These are phyloP conservation scores for Phalera bucephala DNA, from an alignment of 2,888 invertebrate species.

Conservation along the genomic window DNA sequence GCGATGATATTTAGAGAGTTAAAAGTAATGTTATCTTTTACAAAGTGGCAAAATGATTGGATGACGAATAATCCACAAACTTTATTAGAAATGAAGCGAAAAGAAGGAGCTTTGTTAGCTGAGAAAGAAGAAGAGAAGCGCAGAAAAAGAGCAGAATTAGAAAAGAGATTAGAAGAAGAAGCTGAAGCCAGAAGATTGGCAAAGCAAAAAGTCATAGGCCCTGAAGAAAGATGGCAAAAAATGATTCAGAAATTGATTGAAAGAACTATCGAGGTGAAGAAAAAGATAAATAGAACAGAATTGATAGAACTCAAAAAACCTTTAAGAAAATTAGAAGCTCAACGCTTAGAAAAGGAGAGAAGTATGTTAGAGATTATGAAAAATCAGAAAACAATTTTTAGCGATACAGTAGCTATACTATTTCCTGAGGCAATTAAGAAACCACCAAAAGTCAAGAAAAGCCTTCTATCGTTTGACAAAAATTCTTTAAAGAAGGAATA, in stretches of 20 bases:
- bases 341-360: constrained; percentile 80
- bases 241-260: constrained; percentile 86
- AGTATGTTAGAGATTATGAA: constrained; percentile 82
- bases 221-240: constrained; percentile 83
- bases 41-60: constrained; percentile 85
- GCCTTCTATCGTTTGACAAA: constrained; percentile 69
- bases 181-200: constrained; percentile 72
- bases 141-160: constrained; percentile 61
- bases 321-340: constrained; percentile 81
- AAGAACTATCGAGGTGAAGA: constrained; percentile 84
- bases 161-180: constrained; percentile 73
- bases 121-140: constrained; percentile 71
- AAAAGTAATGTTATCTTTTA: constrained; percentile 74
- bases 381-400: constrained; percentile 84
- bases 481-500: constrained; percentile 58
- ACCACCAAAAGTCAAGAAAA: constrained; percentile 62
- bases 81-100: constrained; percentile 61
- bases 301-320: constrained; percentile 84
- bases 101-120: constrained; percentile 65
- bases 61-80: constrained; percentile 63
- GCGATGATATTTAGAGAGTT: constrained; percentile 79
- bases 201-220: constrained; percentile 61
- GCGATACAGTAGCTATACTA: constrained; percentile 84
- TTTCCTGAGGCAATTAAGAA: constrained; percentile 84
- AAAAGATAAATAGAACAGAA: constrained; percentile 83